Conservation (phyloP, 1,140 invertebrate species). For the Eurosta solidaginis region DNA sequence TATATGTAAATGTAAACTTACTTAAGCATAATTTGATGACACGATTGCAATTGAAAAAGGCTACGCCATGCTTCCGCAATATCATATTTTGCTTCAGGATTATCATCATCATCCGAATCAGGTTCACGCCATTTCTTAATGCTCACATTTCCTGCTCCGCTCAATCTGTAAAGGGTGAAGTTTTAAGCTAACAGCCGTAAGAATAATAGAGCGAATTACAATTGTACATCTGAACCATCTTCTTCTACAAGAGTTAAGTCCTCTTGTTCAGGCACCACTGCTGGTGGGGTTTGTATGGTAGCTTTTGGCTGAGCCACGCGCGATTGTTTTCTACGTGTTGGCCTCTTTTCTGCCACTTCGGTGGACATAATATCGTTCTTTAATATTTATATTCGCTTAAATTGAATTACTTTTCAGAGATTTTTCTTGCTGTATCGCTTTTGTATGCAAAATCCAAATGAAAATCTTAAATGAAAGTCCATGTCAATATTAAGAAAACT, state of each 20-base stretch:
- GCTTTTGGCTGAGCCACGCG: background rate
- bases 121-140: slow-evolving; percentile 28
- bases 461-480: background rate
- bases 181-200: background rate
- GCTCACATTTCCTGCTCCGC: background rate
- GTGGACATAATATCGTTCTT: background rate
- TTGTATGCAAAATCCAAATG: background rate
- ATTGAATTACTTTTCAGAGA: background rate
- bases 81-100: slow-evolving; percentile 37
- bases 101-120: slow-evolving; percentile 28
- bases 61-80: slow-evolving; percentile 49
- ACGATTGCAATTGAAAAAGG: slow-evolving; percentile 42
- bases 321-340: background rate
- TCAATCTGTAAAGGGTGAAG: background rate
- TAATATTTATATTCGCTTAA: background rate
- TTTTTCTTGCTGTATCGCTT: too few relatives aligned
- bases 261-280: background rate
- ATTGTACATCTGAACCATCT: background rate
- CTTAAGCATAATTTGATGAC: slow-evolving; percentile 52
- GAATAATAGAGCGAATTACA: background rate
- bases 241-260: background rate
- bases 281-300: background rate
- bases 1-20: background rate
- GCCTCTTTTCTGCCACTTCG: too few relatives aligned
- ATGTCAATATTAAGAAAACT: background rate